Evolutionary conservation across 2,113 vertebrate genomes (phyloP).

Genomic region (Malurus elegans): DNA sequence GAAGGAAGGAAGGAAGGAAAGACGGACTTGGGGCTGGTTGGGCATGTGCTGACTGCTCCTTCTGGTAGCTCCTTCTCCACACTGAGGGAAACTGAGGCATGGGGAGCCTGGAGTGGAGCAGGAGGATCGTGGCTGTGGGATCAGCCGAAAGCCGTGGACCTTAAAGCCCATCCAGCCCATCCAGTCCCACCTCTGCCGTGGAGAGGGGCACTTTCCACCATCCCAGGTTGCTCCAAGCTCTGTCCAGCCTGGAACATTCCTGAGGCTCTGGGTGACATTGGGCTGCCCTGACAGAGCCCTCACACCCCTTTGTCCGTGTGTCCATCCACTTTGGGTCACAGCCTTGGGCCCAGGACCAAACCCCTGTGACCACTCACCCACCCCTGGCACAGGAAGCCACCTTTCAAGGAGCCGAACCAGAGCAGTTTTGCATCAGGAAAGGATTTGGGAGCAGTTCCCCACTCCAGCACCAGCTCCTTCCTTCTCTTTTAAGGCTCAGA

Average conservation of each 20-base stretch:
- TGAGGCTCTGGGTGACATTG: accelerated
- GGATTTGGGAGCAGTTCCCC: neutral
- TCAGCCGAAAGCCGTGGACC: too few relatives aligned
- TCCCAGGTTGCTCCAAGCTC: neutral
- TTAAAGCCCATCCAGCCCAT: neutral
- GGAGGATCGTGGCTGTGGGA: too few relatives aligned
- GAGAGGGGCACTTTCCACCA: accelerated
- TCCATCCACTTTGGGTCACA: accelerated
- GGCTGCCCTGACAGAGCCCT: neutral
- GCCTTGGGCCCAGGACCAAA: accelerated
- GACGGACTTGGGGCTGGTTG: too few relatives aligned
- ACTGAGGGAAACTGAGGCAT: too few relatives aligned
- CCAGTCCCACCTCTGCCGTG: neutral
- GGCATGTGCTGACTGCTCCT: too few relatives aligned
- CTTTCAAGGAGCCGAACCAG: accelerated
- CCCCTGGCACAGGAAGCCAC: neutral
- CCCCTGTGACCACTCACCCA: neutral
- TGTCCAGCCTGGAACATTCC: neutral
- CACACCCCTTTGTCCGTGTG: accelerated
- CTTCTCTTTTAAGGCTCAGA: accelerated
- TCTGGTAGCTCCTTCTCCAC: too few relatives aligned
- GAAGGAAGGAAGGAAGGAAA: too few relatives aligned
- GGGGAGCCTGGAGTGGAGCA: too few relatives aligned
- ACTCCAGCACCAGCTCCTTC: neutral
- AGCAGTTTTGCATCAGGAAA: neutral